Evolutionary conservation across 2,888 invertebrate genomes (phyloP), one percentile per base, ranked within the genome.

Genomic region (Mythimna lalbum): DNA sequence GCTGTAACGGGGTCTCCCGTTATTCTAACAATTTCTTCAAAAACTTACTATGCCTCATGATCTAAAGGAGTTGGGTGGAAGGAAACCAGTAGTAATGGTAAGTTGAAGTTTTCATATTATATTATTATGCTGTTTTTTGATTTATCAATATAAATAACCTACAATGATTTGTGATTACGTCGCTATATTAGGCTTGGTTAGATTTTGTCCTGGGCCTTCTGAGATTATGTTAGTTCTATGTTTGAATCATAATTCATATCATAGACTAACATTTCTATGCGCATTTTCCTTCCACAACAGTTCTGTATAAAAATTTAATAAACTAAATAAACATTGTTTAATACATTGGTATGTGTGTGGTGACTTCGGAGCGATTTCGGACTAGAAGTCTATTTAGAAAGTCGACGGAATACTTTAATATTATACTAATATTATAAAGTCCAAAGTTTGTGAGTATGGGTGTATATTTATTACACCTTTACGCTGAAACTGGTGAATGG

Each of bases 11-110:
- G 84, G 76, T 52, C 63, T 79, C 72, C 90, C 89, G 89, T 90
- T 90, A 91, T 74, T 82, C 50, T 78, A 70, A 49, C 61, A 74
- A 69, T 80, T 75, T 76, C 81, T 67, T 76, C 63, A 86, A 90
- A 89, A 91, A 86, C 76, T 79, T 91, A 94, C 79, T 90, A 96
- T 96, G 95, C 95, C 95, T 94, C 95, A 96, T 93, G 95, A 96
- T 93, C 86, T 95, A 77, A 95, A 95, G 81, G 93, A 94, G 65
- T 84, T 93, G 88, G 94, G 93, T 82, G 94, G 91, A 87, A 93
- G 95, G 91, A 96, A 96, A 92, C 93, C 94, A 82, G 84, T 79
- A 53, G 65, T 95, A 74, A 93, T 96, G 95, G 95, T 95, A 81
- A 90, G 93, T 88, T 19, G 21, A 52, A 49, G 31, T 33, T 17